Conservation (phyloP, 2,113 vertebrate genomes). For the Aegypius monachus region DNA sequence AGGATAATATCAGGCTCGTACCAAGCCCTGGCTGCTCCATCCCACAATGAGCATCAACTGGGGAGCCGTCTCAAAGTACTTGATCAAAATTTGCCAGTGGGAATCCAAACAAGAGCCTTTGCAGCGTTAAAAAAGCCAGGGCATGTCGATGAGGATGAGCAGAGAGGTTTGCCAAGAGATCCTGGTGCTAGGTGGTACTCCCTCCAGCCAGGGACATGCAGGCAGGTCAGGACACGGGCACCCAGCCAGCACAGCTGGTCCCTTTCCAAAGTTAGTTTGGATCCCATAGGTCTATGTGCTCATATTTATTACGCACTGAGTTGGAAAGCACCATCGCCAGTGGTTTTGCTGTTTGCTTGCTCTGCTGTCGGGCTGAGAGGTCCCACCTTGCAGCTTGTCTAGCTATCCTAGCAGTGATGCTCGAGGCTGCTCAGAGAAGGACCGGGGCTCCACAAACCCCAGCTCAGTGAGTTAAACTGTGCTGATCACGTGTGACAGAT, state of each 20-base stretch:
- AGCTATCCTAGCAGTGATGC: not conserved
- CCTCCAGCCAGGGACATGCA: not conserved
- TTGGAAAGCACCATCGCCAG: not conserved
- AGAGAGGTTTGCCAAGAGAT: not conserved
- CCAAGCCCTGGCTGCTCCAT: not conserved
- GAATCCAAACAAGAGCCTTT: not conserved
- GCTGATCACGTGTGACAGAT: not conserved
- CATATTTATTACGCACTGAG: not conserved
- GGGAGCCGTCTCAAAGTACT: not conserved
- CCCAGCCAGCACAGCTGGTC: not conserved
- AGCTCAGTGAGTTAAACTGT: not conserved
- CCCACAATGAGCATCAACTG: not conserved
- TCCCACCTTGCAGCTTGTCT: not conserved
- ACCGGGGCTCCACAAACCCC: not conserved
- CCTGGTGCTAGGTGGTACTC: rapidly evolving
- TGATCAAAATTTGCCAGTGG: not conserved
- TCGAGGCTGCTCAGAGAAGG: not conserved
- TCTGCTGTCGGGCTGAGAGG: not conserved
- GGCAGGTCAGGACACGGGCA: not conserved
- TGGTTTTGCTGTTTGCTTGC: not conserved
- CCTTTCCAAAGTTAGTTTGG: not conserved
- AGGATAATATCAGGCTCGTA: not conserved
- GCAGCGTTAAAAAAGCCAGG: not conserved
- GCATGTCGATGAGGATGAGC: not conserved
- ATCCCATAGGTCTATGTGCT: not conserved